Evolutionary conservation across 2,888 invertebrate species (phyloP).

Genomic region (Drosophila kambysellisi): DNA sequence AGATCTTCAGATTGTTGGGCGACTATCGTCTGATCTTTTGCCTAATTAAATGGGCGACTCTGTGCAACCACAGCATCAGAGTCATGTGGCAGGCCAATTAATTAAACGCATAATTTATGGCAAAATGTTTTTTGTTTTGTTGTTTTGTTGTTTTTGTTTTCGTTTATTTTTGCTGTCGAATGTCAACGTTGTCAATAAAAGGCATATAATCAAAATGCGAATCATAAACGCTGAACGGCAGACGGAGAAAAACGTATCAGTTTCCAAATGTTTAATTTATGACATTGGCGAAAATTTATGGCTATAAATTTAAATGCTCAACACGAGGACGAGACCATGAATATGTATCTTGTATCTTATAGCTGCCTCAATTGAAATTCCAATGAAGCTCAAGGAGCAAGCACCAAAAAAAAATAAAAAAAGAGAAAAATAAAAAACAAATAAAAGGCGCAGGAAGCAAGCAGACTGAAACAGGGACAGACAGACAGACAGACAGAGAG

Average conservation of each 20-base stretch:
- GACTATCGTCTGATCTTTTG: neutral
- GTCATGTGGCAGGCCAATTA: conserved; percentile 80
- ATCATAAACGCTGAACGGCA: conserved; percentile 49
- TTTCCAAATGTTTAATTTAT: conserved; percentile 80
- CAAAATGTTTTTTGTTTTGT: conserved; percentile 41
- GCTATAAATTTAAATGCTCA: conserved; percentile 71
- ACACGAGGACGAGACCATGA: conserved; percentile 61
- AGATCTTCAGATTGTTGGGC: conserved; percentile 20
- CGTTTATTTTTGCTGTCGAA: conserved; percentile 7
- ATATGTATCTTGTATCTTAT: conserved; percentile 63
- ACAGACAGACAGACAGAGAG: conserved; percentile 36
- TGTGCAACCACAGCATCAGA: conserved; percentile 28
- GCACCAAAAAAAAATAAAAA: conserved; percentile 16
- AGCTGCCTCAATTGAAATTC: conserved; percentile 66
- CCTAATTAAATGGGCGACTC: conserved; percentile 69
- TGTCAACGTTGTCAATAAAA: conserved; percentile 64
- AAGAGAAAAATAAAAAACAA: conserved; percentile 17
- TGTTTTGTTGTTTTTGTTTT: conserved; percentile 3
- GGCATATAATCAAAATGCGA: conserved; percentile 35
- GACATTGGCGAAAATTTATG: conserved; percentile 76
- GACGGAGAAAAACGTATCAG: conserved; percentile 62
- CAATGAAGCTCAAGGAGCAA: conserved; percentile 74
- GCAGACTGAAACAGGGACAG: conserved; percentile 20
- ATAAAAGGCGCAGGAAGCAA: conserved; percentile 62
- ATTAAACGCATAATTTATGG: conserved; percentile 82